Base-by-base conservation (phyloP, 2,888 invertebrate genomes). In the Phortica magna region DNA sequence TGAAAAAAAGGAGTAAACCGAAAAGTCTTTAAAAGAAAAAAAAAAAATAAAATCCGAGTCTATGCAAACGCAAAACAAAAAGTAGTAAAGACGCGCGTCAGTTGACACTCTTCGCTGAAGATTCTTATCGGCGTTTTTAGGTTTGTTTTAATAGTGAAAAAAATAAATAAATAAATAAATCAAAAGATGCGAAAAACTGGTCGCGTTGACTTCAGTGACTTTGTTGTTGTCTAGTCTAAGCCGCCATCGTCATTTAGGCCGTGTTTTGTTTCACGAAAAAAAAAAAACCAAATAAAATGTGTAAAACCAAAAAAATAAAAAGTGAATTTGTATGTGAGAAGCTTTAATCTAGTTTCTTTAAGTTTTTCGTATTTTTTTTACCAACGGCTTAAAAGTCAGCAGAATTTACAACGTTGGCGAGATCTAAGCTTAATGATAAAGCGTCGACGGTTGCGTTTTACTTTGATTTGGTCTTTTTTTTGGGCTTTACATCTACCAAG, bases 391-490 rank as follows among this genome's bases (percentile, higher is more conserved):
- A 19, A 17, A 73, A 39, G 41, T 73, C 59, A n/a, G 12, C 42
- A 61, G 59, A 43, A 61, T 31, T 12, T 43, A 57, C 79, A 41
- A 61, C 17, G 73, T 41, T 74, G 65, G 14, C 71, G 79, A 84
- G 85, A 85, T 85, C 87, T 83, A 81, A 88, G 83, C 83, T 78
- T 79, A 88, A 85, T 87, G 85, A 85, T 85, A 85, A 87, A 87
- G 10, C 22, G 22, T 61, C 17, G 7, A 12, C 61, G 22, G 61
- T 61, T 61, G 61, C 61, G 61, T n/a, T 61, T 22, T 48, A 48
- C 48, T 48, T 48, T 48, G 48, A 9, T 48, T 48, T 14, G 48
- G 10, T 48, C 7, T 10, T 12, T 61, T 22, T 61, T 61, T 61
- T 61, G 17, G 22, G 22, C 61, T 19, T 61, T 61, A 61, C 22